A percentile compares a stretch with the other conserved stretches of the same genome.
phyloP scores from a whole-genome alignment of 2,797 vertebrate species.

The Mus spretus region DNA sequence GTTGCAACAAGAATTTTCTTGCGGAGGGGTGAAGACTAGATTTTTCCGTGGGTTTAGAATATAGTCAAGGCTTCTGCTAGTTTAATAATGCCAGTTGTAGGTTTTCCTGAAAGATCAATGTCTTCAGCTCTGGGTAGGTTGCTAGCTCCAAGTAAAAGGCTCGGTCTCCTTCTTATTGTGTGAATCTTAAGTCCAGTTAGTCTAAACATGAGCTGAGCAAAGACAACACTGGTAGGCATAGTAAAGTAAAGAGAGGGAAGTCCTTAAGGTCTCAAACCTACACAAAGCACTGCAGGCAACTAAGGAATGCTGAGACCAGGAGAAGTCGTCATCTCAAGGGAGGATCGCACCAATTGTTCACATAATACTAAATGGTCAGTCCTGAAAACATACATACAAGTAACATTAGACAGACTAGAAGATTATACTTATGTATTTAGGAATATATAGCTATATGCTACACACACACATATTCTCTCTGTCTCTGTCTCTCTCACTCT shows the following conservation, averaged over 20 bases:
- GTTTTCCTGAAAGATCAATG: background rate
- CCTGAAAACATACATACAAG: background rate
- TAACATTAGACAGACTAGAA: background rate
- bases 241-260: background rate
- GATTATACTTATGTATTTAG: background rate
- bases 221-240: too few relatives aligned
- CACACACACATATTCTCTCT: background rate
- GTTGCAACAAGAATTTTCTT: too few relatives aligned
- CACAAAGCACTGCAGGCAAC: too few relatives aligned
- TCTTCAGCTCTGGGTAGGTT: background rate
- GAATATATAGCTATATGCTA: background rate
- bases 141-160: background rate
- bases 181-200: background rate
- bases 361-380: background rate
- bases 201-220: background rate
- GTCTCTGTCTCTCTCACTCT: too few relatives aligned
- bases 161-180: background rate
- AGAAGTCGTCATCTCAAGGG: too few relatives aligned
- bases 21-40: too few relatives aligned
- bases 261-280: background rate
- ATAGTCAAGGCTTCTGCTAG: background rate
- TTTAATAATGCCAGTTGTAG: background rate
- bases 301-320: too few relatives aligned
- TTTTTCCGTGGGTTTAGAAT: background rate
- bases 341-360: background rate